Base-by-base conservation (phyloP, 92 coral and sea anemone species). In the Palythoa grandiflora region DNA sequence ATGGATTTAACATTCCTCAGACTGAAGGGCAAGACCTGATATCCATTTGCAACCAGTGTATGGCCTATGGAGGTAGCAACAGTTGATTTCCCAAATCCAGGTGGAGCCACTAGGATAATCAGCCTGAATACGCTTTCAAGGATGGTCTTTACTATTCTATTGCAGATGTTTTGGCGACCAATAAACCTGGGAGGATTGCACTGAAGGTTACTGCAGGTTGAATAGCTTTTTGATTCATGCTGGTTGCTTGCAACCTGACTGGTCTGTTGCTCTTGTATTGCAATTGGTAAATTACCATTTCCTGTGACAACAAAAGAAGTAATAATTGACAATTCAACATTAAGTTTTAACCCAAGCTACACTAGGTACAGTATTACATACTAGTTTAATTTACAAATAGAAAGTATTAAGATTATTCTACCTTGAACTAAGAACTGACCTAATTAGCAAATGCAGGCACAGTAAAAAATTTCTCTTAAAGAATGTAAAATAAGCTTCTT, bases 81-180 rank as follows among this genome's bases (percentile, higher is more conserved):
- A 0, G 89, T 71, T 37, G 98, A 93, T 53, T 95, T 95, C 7
- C 96, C 98, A 59, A 83, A 91, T 1, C 94, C 95, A 3, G 98
- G 98, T 1, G 96, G 94, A 2, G 88, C 96, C 66, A 88, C 88
- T 10, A 95, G 1, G 2, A 78, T 19, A 40, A 93, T 47, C 0
- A 95, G 91, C 59, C 83, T 59, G 0, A 54, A 35, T 21, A 15
- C 9, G 1, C 85, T 38, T 3, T 60, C 9, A 50, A 86, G 10
- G 12, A 68, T 65, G 10, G 21, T 13, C 16, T 70, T 13, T 5
- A 73, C 36, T 20, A 93, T 75, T 16, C 44, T 39, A 20, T 72
- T 38, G 70, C 94, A 89, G 61, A 89, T 71, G 1, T 74, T 83
- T 9, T 15, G n/a, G n/a, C 98, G 91, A 1, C 98, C 98, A 60